These are phyloP conservation scores for Polyploca ridens DNA, from an alignment of 2,888 invertebrate species.

Conservation along the genomic window DNA sequence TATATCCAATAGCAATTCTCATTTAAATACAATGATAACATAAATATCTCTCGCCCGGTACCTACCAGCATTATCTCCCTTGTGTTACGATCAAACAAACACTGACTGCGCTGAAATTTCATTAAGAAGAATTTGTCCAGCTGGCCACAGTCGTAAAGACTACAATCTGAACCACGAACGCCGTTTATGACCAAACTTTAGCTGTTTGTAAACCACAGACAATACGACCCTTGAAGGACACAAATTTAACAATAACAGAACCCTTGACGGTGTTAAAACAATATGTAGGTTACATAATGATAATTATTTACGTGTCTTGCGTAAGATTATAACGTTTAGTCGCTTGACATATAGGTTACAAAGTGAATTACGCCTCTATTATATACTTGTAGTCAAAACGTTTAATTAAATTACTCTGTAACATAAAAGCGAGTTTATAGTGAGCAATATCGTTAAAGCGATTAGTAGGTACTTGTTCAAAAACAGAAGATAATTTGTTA, in stretches of 20 bases:
- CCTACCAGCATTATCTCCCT: background rate
- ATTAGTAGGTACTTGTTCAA: background rate
- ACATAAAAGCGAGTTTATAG: background rate
- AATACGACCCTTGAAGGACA: slow-evolving; percentile 52
- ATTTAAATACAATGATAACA: no score
- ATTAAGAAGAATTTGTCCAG: slow-evolving; percentile 34
- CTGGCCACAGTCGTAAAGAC: slow-evolving; percentile 37
- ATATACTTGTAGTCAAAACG: background rate
- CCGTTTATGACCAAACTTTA: slow-evolving; percentile 65
- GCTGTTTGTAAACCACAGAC: slow-evolving; percentile 56
- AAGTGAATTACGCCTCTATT: slow-evolving; percentile 17
- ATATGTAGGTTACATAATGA: slow-evolving; percentile 49
- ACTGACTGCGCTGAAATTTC: slow-evolving; percentile 18
- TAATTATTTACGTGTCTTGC: slow-evolving; percentile 64
- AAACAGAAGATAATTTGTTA: background rate
- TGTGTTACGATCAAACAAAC: slow-evolving; percentile 1
- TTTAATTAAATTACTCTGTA: slow-evolving; percentile 1
- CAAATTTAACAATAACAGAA: slow-evolving; percentile 52
- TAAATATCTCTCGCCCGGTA: background rate
- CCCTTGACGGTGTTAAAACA: slow-evolving; percentile 48
- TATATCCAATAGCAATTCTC: no score
- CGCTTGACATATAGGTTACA: slow-evolving; percentile 28
- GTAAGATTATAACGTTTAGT: slow-evolving; percentile 27
- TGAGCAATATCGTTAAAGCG: background rate
- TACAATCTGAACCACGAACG: slow-evolving; percentile 49